Evolutionary conservation across 2,888 invertebrate genomes (phyloP), one percentile per base, ranked within the genome.

Genomic region (Criorhina ranunculi): DNA sequence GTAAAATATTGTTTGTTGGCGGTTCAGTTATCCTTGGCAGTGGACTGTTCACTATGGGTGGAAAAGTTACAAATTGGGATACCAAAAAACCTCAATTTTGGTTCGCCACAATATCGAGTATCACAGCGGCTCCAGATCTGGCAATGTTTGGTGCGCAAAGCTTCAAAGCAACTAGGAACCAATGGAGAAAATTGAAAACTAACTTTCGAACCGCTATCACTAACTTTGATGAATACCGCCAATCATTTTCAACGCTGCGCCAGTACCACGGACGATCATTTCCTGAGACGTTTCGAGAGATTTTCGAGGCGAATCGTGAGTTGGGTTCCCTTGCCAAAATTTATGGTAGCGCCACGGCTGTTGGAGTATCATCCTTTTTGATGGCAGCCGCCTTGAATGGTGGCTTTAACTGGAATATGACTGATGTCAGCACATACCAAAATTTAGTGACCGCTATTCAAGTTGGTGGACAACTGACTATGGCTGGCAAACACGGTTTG

Each of bases 391-490:
- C 19, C 2, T 12, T 76, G 0, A 76, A 57, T 6, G 7, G 42
- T n/a, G 66, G 76, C 5, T 55, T 64, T 7, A 67, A 76, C 12
- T 66, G 66, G 66, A 59, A 70, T 24, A 37, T 46, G 44, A 59
- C 66, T 1, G 57, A 59, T 0, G 24, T 67, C 9, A 59, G 66
- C n/a, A 59, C 66, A n/a, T 76, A 76, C 40, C 57, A 76, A 33
- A 76, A 59, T 67, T 2, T 76, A 5, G 3, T 76, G n/a, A 59
- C 67, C 5, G 55, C 66, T 1, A 35, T 76, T 12, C 76, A 76
- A 53, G 1, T 76, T 1, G 35, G 49, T 2, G 19, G 31, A 5
- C 57, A 57, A 4, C 1, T 5, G 9, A 19, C 7, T 7, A 0
- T 15, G 9, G 17, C 40, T 31, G 37, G 31, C 12, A 49, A 60